These are phyloP conservation scores for Diplolepis rosae DNA, from an alignment of 2,888 invertebrate species.

Conservation along the genomic window DNA sequence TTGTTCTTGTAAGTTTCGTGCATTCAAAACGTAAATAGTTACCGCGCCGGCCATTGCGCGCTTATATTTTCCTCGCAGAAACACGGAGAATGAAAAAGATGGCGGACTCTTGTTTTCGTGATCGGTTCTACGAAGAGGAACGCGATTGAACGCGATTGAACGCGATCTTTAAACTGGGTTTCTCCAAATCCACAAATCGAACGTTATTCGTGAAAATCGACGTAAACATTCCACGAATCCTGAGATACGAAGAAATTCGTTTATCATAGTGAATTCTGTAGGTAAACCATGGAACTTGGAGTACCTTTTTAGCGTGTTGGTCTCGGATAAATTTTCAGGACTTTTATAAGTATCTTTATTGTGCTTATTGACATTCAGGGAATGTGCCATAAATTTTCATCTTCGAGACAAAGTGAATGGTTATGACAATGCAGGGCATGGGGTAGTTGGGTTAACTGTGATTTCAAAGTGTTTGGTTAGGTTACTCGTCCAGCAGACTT, in stretches of 20 bases:
- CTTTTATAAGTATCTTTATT: neutral
- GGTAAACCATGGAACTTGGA: slow-evolving; percentile 12
- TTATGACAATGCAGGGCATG: neutral
- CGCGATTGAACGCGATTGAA: too few species aligned
- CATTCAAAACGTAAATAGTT: too few species aligned
- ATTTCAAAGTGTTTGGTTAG: slow-evolving; percentile 34
- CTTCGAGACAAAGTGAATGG: neutral
- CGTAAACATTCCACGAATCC: neutral
- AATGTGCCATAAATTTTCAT: neutral
- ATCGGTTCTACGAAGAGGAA: slow-evolving; percentile 50
- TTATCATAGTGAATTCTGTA: neutral
- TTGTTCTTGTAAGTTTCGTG: too few species aligned
- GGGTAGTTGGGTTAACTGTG: neutral
- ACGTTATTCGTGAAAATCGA: neutral
- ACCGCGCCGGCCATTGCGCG: slow-evolving; percentile 61
- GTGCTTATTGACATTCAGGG: neutral
- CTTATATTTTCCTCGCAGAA: slow-evolving; percentile 62
- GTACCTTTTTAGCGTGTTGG: slow-evolving; percentile 16
- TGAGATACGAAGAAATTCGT: neutral
- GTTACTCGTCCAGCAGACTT: slow-evolving; percentile 22
- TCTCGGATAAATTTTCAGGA: neutral
- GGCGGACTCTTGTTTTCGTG: slow-evolving; percentile 67
- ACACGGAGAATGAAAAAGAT: too few species aligned
- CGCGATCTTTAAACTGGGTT: slow-evolving; percentile 33
- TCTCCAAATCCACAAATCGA: slow-evolving; percentile 16